These are phyloP conservation scores for Pristionchus maxplancki DNA, from an alignment of 2,888 invertebrate genomes.

Conservation along the genomic window DNA sequence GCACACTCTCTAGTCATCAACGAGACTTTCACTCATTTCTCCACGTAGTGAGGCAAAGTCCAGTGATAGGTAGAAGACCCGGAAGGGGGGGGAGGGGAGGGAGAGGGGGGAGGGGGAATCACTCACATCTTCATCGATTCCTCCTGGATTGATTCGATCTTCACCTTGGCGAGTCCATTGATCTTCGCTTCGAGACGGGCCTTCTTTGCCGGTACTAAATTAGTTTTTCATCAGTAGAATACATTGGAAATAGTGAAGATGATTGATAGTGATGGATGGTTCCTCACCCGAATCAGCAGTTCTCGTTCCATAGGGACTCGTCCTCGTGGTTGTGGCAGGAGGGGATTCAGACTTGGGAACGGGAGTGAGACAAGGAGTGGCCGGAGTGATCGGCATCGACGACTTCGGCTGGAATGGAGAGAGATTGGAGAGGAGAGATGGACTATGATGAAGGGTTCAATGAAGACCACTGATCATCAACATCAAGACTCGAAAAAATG, in stretches of 20 bases:
- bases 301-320: constrained; percentile 18
- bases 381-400: background rate
- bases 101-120: background rate
- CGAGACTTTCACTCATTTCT: constrained; percentile 38
- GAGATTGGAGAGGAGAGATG: background rate
- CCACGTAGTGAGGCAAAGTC: background rate
- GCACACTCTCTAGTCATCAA: constrained; percentile 2
- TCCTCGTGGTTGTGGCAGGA: background rate
- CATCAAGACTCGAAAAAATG: background rate
- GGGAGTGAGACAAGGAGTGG: constrained; percentile 44
- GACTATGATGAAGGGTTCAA: no score
- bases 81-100: background rate
- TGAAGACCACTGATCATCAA: background rate
- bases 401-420: background rate
- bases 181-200: constrained; percentile 51
- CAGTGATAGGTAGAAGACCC: background rate
- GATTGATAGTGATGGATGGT: background rate
- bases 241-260: background rate
- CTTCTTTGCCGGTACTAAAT: constrained; percentile 48
- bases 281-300: background rate
- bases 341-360: constrained; percentile 20
- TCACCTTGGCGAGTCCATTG: constrained; percentile 38
- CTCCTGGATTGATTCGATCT: constrained; percentile 43
- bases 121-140: constrained; percentile 15
- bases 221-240: background rate